These are phyloP conservation scores for Meteorus sp. DNA, from an alignment of 1,140 invertebrate species.

Conservation along the genomic window DNA sequence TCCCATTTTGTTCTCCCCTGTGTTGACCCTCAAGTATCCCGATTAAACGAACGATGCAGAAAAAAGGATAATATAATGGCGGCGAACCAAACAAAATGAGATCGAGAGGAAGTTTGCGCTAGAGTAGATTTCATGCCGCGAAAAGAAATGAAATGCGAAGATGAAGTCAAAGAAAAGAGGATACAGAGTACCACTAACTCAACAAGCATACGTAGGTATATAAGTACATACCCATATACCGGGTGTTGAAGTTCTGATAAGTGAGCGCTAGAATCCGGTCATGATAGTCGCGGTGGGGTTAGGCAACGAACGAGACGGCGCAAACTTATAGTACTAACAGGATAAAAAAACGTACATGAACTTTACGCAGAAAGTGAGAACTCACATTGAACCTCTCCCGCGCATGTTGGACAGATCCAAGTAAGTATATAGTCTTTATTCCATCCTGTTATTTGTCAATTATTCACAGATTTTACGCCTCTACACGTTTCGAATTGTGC, in stretches of 20 bases:
- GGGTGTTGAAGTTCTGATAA: slow-evolving; percentile 17
- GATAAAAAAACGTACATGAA: too few species aligned
- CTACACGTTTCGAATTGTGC: too few species aligned
- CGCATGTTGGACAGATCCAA: too few species aligned
- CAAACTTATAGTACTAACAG: too few species aligned
- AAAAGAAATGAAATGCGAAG: neutral
- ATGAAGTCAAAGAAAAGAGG: too few species aligned
- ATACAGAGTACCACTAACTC: slow-evolving; percentile 1
- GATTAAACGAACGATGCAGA: neutral
- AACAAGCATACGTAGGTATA: slow-evolving; percentile 5
- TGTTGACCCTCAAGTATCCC: neutral
- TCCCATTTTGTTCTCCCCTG: too few species aligned
- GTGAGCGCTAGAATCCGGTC: neutral
- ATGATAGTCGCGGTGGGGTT: neutral
- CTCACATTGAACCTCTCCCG: too few species aligned
- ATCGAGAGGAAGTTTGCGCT: neutral
- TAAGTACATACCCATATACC: too few species aligned
- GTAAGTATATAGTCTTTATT: too few species aligned
- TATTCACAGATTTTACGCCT: too few species aligned
- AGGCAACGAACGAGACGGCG: slow-evolving; percentile 8
- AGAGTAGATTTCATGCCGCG: neutral
- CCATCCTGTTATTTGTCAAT: too few species aligned
- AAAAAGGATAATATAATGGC: neutral
- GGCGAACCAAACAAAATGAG: neutral
- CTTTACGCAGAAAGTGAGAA: too few species aligned